A percentile compares a stretch with the other conserved stretches of the same genome.
These are phyloP conservation scores for Drosophila repleta DNA, from an alignment of 1,140 invertebrate genomes.

Conservation along the genomic window DNA sequence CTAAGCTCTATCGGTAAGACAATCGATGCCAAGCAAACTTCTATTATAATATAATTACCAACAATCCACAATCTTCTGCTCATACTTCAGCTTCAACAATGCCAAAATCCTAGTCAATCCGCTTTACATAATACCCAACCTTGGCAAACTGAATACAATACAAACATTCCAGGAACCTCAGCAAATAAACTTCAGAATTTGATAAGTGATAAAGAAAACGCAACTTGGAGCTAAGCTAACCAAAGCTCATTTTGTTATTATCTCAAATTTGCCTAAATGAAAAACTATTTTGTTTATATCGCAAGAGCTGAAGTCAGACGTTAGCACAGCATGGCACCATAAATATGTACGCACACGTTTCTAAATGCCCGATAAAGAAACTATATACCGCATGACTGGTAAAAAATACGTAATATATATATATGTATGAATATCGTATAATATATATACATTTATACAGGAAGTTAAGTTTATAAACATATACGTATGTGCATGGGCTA, in stretches of 20 bases:
- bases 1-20: too few species aligned
- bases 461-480: conserved; percentile 7
- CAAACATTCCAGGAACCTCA: too few species aligned
- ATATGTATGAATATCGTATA: neutral
- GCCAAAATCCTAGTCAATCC: too few species aligned
- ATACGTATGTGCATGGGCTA: neutral
- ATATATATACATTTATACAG: conserved; percentile 7
- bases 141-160: too few species aligned
- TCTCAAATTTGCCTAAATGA: conserved; percentile 29
- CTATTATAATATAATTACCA: too few species aligned
- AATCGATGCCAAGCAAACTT: too few species aligned
- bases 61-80: too few species aligned
- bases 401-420: conserved; percentile 4
- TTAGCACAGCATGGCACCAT: conserved; percentile 28
- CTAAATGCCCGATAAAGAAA: conserved; percentile 26
- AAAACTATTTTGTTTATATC: conserved; percentile 40
- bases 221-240: neutral
- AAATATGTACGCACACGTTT: conserved; percentile 31
- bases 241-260: conserved; percentile 5
- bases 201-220: neutral
- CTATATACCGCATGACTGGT: conserved; percentile 27
- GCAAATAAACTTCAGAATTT: too few species aligned
- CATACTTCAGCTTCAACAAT: too few species aligned
- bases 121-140: too few species aligned
- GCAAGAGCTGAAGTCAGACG: neutral